Base-by-base conservation (phyloP, 2,797 vertebrate genomes). In the Hylomyscus alleni region DNA sequence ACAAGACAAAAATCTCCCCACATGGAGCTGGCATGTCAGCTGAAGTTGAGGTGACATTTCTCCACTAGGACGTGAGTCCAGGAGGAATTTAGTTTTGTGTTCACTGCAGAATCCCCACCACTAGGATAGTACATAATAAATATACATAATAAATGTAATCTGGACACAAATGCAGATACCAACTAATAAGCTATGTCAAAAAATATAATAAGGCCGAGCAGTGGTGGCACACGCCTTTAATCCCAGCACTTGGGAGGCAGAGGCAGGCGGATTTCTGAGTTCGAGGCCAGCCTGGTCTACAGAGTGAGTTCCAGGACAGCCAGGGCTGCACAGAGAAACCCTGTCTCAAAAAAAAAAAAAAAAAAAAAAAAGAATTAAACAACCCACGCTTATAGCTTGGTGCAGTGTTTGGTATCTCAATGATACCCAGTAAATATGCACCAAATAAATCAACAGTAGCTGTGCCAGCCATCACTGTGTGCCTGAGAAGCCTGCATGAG, bases 181-280 rank as follows among this genome's bases (percentile, higher is more conserved):
- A 80, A 96, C 90, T 95, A 76, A 85, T 88, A 76, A 90, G 62
- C 80, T 77, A 82, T 60, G 86, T 93, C n/a, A 85, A 84, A 90
- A 24, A 77, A 37, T 60, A 14, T 67, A 44, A 0, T 37, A 72
- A 91, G n/a, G n/a, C n/a, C n/a, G n/a, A n/a, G n/a, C n/a, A n/a
- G n/a, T n/a, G n/a, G n/a, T n/a, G n/a, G n/a, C n/a, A n/a, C n/a
- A n/a, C n/a, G n/a, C n/a, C n/a, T n/a, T n/a, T n/a, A n/a, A n/a
- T n/a, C n/a, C n/a, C n/a, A n/a, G n/a, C n/a, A n/a, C n/a, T n/a
- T n/a, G n/a, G n/a, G n/a, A n/a, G n/a, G n/a, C n/a, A n/a, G n/a
- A n/a, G n/a, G n/a, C n/a, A n/a, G n/a, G n/a, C n/a, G n/a, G n/a
- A n/a, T n/a, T n/a, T n/a, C n/a, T n/a, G n/a, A n/a, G n/a, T n/a